Conservation (phyloP, 2,113 vertebrate species). For the Mionectes macconnelli region DNA sequence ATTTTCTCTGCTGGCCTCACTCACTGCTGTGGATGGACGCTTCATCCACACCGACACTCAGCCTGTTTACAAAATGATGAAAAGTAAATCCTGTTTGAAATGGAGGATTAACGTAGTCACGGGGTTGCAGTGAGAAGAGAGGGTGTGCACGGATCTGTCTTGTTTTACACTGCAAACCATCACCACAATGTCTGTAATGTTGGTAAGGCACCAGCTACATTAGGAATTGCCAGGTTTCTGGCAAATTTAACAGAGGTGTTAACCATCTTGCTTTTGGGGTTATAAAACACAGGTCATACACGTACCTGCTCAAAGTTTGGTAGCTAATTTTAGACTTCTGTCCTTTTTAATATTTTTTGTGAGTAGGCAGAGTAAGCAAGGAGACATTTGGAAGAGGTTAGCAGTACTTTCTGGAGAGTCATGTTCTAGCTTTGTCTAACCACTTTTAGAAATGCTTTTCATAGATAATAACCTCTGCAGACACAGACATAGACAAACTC, state of each 20-base stretch:
- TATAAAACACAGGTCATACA: not conserved
- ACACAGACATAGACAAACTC: fast-evolving
- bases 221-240: not conserved
- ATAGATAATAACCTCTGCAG: not conserved
- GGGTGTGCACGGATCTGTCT: not conserved
- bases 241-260: not conserved
- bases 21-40: not conserved
- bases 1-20: not conserved
- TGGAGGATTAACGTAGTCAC: not conserved
- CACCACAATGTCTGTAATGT: not conserved
- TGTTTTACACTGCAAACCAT: not conserved
- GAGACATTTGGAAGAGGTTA: not conserved
- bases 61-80: not conserved
- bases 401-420: not conserved
- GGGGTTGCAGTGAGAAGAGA: not conserved
- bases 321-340: not conserved
- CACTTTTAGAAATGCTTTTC: not conserved
- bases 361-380: not conserved
- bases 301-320: not conserved
- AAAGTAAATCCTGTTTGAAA: conserved; percentile 37
- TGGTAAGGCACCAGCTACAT: not conserved
- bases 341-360: not conserved
- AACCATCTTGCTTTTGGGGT: not conserved
- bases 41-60: not conserved
- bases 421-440: not conserved